phyloP scores from a whole-genome alignment of 2,113 vertebrate species.

The Cathartes aura region DNA sequence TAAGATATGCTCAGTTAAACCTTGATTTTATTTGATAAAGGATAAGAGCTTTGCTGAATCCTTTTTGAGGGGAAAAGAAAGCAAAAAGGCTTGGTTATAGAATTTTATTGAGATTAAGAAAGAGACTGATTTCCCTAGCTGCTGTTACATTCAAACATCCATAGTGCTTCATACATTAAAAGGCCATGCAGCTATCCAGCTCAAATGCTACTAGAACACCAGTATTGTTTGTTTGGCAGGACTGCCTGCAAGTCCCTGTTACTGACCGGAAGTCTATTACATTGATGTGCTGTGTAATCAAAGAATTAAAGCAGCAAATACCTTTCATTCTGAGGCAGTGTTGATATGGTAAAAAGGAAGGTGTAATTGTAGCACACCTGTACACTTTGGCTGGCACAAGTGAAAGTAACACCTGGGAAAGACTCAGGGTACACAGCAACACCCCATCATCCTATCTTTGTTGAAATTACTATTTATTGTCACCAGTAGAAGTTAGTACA shows the following conservation, averaged over 20 bases:
- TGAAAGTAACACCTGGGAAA: background rate
- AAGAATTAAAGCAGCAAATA: background rate
- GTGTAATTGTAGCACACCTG: background rate
- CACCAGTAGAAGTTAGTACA: background rate
- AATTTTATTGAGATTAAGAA: background rate
- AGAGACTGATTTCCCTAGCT: background rate
- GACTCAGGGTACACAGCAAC: background rate
- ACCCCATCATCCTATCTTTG: background rate
- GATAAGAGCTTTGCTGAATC: background rate
- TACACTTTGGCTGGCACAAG: background rate
- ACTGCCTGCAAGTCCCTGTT: background rate
- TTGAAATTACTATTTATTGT: background rate
- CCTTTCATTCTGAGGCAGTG: background rate
- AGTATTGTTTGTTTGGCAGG: background rate
- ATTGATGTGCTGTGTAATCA: background rate
- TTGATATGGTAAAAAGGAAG: background rate
- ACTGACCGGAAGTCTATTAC: background rate
- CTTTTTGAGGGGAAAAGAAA: background rate
- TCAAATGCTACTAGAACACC: background rate
- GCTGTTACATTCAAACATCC: background rate
- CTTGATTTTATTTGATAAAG: background rate
- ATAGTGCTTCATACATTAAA: background rate
- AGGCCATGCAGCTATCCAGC: background rate
- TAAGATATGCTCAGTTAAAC: background rate
- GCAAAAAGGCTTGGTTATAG: background rate